A percentile compares a stretch with the other conserved stretches of the same genome.
Evolutionary conservation across 2,797 vertebrate genomes (phyloP).

Genomic region (Tapera naevia): DNA sequence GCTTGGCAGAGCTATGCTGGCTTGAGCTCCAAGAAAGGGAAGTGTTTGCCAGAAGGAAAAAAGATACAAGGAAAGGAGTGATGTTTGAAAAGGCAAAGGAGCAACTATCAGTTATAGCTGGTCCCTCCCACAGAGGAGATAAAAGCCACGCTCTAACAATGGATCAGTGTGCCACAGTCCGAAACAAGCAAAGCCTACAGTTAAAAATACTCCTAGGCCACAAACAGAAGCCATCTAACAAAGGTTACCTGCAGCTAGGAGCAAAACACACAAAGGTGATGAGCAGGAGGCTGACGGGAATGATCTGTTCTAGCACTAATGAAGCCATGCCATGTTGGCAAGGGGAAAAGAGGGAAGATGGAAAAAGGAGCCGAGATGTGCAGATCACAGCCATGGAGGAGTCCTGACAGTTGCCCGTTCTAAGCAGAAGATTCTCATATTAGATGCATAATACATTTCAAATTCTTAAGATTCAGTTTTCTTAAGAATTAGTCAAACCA

Average conservation of each 20-base stretch:
- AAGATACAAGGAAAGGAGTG: slow-evolving; percentile 67
- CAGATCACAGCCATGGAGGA: slow-evolving; percentile 38
- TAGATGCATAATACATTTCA: not conserved
- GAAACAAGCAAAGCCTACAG: slow-evolving; percentile 54
- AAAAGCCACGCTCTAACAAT: slow-evolving; percentile 52
- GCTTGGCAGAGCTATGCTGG: slow-evolving; percentile 64
- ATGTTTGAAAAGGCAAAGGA: slow-evolving; percentile 65
- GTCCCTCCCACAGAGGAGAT: slow-evolving; percentile 50
- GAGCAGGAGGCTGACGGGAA: slow-evolving; percentile 20
- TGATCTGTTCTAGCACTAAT: slow-evolving; percentile 2
- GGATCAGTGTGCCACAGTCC: slow-evolving; percentile 39
- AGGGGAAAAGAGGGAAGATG: not conserved
- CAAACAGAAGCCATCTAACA: slow-evolving; percentile 61
- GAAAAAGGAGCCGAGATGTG: slow-evolving; percentile 12
- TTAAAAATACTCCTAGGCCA: slow-evolving; percentile 60
- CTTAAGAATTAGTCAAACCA: slow-evolving; percentile 21
- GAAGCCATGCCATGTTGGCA: slow-evolving; percentile 25
- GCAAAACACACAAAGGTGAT: slow-evolving; percentile 34
- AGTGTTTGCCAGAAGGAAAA: slow-evolving; percentile 66
- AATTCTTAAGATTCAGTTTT: slow-evolving; percentile 24
- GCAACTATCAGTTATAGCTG: slow-evolving; percentile 52
- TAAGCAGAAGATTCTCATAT: slow-evolving; percentile 22
- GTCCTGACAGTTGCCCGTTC: not conserved
- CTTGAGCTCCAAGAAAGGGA: slow-evolving; percentile 63
- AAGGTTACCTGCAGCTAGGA: slow-evolving; percentile 57